Base-by-base conservation (phyloP, 1,140 invertebrate genomes). In the Heliconius hewitsoni region DNA sequence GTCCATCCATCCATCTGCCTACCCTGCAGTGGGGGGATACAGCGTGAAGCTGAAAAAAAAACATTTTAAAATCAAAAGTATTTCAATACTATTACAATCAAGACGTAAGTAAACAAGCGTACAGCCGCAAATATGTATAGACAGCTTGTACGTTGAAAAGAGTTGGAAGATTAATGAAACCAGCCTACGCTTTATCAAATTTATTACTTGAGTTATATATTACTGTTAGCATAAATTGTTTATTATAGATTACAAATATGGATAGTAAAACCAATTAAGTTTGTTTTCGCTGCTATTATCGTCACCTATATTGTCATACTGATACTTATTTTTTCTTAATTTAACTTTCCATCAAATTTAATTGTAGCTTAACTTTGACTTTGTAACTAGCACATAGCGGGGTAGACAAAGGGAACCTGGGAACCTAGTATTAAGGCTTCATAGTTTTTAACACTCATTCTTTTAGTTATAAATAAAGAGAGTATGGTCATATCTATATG, bases 141-240 rank as follows among this genome's bases (percentile, higher is more conserved):
- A 37, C 34, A 37, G 71, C 71, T 42, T 0, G 16, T n/a, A 39
- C 37, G 60, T 66, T 66, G 60, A 66, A 72, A 37, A 71, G 70
- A 39, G 71, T 72, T 19, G 71, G 39, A 42, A 37, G 71, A 72
- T 72, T 72, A 72, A 72, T 72, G 71, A 39, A 39, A 42, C 34
- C 71, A 39, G n/a, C 71, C 71, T 72, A 72, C 71, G 71, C 71
- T 37, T 72, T 72, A 72, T 72, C 71, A 39, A 42, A 72, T 72
- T 72, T 72, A 72, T 39, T 72, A 42, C 37, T 42, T 18, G 71
- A 34, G 3, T 39, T 8, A 72, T 72, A 72, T 72, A 72, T 39
- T 23, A 72, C 34, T 72, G 34, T 37, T 72, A 72, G 16, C 9
- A 72, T 39, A 72, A 37, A 42, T 37, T 72, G 34, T 42, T 39